Evolutionary conservation across 2,113 vertebrate genomes (phyloP), one percentile per base, ranked within the genome.

Genomic region (Mustela nigripes): DNA sequence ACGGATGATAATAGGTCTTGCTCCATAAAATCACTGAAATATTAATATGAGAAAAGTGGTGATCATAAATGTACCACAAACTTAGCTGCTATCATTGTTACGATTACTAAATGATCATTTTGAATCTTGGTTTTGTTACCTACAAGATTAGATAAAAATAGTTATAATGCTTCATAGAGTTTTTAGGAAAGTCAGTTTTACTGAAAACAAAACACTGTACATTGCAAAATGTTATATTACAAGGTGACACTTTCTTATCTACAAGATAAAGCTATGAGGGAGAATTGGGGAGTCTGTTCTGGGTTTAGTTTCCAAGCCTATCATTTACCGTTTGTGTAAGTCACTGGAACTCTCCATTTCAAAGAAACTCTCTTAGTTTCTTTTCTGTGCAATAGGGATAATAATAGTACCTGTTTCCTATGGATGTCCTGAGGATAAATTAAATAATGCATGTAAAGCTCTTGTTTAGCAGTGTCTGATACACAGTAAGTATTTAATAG

Each of bases 171-270:
- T 28, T 93, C 7, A 76, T 19, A 91, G 69, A 62, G 28, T 58
- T 92, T 97, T 79, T 79, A 74, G 86, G 39, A 93, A 96, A 76
- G 36, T 36, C n/a, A 69, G 19, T 73, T 69, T 81, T 73, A 65
- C 45, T 82, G 50, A 42, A 81, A n/a, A 50, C 93, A n/a, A 69
- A 87, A 79, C 22, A 81, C 14, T 94, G 8, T 33, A 63, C 28
- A 6, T 58, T 86, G 58, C 5, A 85, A 71, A 91, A n/a, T 67
- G 10, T 85, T 60, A 1, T 26, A 71, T 67, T 14, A 11, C 21
- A 65, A 71, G 39, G 65, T 67, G 7, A 53, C 67, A 36, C 28
- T 45, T 82, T 86, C 53, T 88, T 76, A 91, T 80, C 26, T 71
- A 19, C 14, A 87, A 56, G 60, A 74, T 67, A 96, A 88, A 93